Base-by-base conservation (phyloP, 2,113 vertebrate species). In the Archilochus colubris region DNA sequence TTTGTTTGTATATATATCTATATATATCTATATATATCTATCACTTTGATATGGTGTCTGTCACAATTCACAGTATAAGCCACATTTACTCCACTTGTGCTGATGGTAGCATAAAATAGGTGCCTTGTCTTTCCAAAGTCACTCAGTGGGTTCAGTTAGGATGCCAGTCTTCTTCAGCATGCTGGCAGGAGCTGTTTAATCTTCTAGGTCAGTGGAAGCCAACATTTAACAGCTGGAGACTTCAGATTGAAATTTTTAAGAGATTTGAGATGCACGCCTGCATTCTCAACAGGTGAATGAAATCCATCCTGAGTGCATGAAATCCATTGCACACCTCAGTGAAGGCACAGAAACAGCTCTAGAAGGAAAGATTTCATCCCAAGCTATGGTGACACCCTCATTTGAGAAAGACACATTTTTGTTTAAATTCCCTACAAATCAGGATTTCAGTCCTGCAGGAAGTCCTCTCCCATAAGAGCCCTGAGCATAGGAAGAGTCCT, bases 171-270 rank as follows among this genome's bases (percentile, higher is more conserved):
- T 92, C 72, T 63, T 89, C 48, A 69, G 46, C 80, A 61, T 0
- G 1, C 62, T 82, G 59, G 57, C 53, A 88, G 69, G 67, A 95
- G 48, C 30, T 77, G 18, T 74, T 70, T 83, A 84, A 91, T 89
- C 84, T 94, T 96, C 92, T 91, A 91, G 89, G 89, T 94, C 81
- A 91, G 43, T 86, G 74, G 48, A 91, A 92, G 28, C 17, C 62
- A 94, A 82, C 69, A 43, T 70, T 67, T 82, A 93, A 48, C 58
- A 93, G 78, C 3, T 81, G 84, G 83, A 97, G 67, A 63, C 46
- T 88, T 81, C 40, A 74, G 73, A 89, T 12, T 0, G 8, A 93
- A 95, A 51, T 81, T 91, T 95, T 96, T 40, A 64, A 84, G 86
- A 79, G 78, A 55, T 66, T 63, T 88, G 61, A 94, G 66, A 79